Evolutionary conservation across 2,113 vertebrate species (phyloP).

Genomic region (Callochromis pleurospilus): DNA sequence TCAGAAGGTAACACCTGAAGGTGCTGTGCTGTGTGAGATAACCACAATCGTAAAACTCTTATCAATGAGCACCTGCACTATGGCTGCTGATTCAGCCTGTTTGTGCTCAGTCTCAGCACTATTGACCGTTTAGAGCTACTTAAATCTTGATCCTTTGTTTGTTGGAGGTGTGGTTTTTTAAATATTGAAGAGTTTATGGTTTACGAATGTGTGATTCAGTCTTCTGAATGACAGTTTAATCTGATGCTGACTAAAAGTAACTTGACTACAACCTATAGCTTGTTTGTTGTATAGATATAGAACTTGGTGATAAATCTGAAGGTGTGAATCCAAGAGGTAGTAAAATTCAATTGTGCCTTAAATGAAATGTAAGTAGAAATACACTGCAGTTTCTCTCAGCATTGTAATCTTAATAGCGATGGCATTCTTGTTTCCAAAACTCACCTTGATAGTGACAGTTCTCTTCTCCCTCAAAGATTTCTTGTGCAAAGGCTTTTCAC

Average conservation of each 20-base stretch:
- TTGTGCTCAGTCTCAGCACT: not conserved
- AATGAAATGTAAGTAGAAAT: not conserved
- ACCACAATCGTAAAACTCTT: conserved; percentile 1
- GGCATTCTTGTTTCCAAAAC: not conserved
- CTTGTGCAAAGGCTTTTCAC: not conserved
- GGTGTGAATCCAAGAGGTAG: not conserved
- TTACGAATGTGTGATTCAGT: not conserved
- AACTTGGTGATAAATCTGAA: not conserved
- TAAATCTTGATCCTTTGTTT: not conserved
- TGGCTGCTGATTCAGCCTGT: conserved; percentile 14
- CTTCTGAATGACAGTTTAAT: not conserved
- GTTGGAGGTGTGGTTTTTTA: not conserved
- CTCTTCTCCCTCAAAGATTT: not conserved
- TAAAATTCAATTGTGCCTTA: not conserved
- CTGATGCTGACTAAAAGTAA: not conserved
- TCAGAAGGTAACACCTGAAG: conserved; percentile 5
- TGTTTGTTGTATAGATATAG: not conserved
- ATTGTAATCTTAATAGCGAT: not conserved
- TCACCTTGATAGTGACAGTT: not conserved
- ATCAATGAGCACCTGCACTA: conserved; percentile 20
- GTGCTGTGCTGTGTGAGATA: conserved; percentile 17
- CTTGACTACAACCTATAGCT: not conserved
- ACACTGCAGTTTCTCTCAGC: not conserved
- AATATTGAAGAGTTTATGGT: not conserved
- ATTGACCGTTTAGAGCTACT: not conserved